phyloP scores from a whole-genome alignment of 2,888 invertebrate species.

The Acrobasis repandana region DNA sequence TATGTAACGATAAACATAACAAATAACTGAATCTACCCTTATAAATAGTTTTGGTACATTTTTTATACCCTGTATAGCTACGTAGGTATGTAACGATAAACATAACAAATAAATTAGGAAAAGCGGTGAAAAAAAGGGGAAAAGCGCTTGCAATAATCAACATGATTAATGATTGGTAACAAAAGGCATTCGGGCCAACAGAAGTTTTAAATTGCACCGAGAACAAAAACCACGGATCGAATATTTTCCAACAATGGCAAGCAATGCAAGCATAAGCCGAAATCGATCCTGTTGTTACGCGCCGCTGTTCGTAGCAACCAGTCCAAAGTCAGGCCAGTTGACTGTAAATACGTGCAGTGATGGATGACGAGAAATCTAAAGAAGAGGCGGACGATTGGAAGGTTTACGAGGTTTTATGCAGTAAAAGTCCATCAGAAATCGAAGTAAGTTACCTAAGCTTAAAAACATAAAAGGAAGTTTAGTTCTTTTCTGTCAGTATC shows the following conservation, averaged over 20 bases:
- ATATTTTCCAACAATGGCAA: conserved; percentile 24
- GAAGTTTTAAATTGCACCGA: neutral
- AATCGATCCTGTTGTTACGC: conserved; percentile 57
- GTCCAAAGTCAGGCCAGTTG: conserved; percentile 13
- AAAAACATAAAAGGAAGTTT: too few species aligned
- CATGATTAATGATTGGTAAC: conserved; percentile 9
- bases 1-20: neutral
- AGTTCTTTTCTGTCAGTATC: too few species aligned
- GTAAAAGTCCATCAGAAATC: conserved; percentile 76
- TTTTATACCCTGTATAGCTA: too few species aligned
- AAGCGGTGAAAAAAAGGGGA: too few species aligned
- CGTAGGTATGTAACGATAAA: neutral
- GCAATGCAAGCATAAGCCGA: conserved; percentile 26
- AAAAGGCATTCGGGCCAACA: neutral
- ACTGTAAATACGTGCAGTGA: conserved; percentile 34
- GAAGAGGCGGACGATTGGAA: conserved; percentile 87
- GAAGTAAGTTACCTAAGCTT: conserved; percentile 37
- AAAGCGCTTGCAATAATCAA: neutral
- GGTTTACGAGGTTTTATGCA: conserved; percentile 87
- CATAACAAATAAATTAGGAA: neutral
- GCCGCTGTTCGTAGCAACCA: conserved; percentile 49
- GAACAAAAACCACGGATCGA: conserved; percentile 6
- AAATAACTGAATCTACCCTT: too few species aligned
- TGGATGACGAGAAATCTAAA: conserved; percentile 71
- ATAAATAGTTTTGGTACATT: too few species aligned